Conservation (phyloP, 2,797 vertebrate species). For the Silurus lanzhouensis region DNA sequence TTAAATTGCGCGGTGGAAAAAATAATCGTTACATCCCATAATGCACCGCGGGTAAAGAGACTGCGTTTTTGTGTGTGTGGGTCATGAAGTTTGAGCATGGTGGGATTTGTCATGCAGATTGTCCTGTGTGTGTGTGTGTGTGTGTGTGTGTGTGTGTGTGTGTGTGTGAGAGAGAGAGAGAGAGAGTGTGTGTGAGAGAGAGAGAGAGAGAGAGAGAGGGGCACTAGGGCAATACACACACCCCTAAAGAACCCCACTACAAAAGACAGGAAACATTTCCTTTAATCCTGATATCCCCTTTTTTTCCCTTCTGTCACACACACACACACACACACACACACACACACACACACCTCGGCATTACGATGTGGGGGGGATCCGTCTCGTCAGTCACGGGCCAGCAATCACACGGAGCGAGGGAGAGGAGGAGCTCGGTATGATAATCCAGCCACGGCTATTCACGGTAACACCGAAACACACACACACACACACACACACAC, state of each 20-base stretch:
- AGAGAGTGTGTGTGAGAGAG: too few species aligned
- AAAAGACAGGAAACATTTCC: slow-evolving; percentile 82
- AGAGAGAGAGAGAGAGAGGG: slow-evolving; percentile 54
- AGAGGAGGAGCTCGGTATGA: slow-evolving; percentile 55
- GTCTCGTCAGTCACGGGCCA: slow-evolving; percentile 81
- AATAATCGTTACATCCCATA: not conserved
- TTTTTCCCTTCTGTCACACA: slow-evolving; percentile 53
- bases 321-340: slow-evolving; percentile 38
- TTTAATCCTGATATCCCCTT: slow-evolving; percentile 79
- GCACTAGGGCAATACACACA: slow-evolving; percentile 59
- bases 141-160: slow-evolving; percentile 48
- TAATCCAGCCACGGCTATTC: slow-evolving; percentile 56
- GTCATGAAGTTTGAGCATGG: slow-evolving; percentile 3
- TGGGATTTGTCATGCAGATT: slow-evolving; percentile 30
- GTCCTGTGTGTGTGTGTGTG: slow-evolving; percentile 45
- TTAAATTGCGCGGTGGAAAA: not conserved
- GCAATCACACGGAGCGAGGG: slow-evolving; percentile 72
- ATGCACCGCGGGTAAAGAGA: not conserved
- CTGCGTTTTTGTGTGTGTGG: not conserved
- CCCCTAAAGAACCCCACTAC: slow-evolving; percentile 71
- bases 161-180: slow-evolving; percentile 24
- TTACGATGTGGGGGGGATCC: slow-evolving; percentile 70
- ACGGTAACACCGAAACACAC: slow-evolving; percentile 42
- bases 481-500: slow-evolving; percentile 40
- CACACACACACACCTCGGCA: slow-evolving; percentile 50